phyloP scores from a whole-genome alignment of 2,888 invertebrate species.

The Sepiola atlantica region DNA sequence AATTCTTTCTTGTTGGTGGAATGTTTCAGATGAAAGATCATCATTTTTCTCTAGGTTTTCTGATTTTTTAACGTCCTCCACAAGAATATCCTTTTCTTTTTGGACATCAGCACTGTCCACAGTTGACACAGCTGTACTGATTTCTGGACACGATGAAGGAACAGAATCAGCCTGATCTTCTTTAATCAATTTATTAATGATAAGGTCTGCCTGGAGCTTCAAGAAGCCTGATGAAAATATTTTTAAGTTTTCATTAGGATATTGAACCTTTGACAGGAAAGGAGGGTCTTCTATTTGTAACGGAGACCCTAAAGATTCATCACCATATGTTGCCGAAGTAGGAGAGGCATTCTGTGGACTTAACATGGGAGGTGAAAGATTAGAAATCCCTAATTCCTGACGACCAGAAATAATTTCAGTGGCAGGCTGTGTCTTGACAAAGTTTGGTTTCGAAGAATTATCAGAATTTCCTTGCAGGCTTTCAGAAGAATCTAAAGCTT shows the following conservation, averaged over 20 bases:
- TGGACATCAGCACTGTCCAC: background rate
- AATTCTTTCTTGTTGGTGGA: constrained; percentile 34
- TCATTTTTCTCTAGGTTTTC: background rate
- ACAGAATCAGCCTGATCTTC: background rate
- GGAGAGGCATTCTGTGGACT: background rate
- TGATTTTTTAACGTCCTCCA: background rate
- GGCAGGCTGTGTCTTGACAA: background rate
- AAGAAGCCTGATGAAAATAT: background rate
- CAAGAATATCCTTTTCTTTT: background rate
- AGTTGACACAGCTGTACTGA: background rate
- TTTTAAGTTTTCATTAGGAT: background rate
- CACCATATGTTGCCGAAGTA: background rate
- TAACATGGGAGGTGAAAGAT: background rate
- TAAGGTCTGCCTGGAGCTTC: background rate
- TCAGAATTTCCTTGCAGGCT: background rate
- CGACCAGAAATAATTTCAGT: background rate
- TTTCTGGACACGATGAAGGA: background rate
- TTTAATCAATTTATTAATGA: background rate
- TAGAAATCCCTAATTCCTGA: background rate
- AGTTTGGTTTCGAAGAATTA: background rate
- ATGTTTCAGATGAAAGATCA: background rate
- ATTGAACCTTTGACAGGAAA: background rate
- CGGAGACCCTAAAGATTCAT: background rate
- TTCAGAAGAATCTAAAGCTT: background rate
- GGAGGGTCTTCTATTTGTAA: background rate